Evolutionary conservation across 92 coral and sea anemone genomes (phyloP).

Genomic region (Zoanthus sansibaricus): DNA sequence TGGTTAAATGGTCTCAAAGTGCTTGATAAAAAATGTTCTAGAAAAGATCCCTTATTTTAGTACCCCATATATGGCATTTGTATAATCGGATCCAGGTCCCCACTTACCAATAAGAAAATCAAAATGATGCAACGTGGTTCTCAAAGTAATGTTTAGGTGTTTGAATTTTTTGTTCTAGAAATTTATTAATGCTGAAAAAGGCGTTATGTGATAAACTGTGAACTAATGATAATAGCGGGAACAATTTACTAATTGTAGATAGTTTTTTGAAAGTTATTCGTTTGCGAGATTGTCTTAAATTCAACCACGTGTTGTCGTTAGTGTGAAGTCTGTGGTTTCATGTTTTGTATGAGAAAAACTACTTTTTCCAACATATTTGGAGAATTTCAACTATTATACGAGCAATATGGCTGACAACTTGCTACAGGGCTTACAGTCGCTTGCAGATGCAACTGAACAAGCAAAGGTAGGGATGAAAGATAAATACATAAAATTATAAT

Average conservation of each 20-base stretch:
- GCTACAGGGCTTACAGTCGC: constrained; percentile 85
- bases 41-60: neutral
- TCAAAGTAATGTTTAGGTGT: constrained; percentile 27
- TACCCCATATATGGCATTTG: constrained; percentile 26
- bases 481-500: too few relatives aligned
- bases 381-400: constrained; percentile 28
- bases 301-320: constrained; percentile 17
- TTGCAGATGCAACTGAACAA: constrained; percentile 85
- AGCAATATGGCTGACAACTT: constrained; percentile 84
- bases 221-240: neutral
- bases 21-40: neutral
- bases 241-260: neutral
- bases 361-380: neutral
- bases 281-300: neutral
- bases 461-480: constrained; percentile 70
- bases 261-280: neutral
- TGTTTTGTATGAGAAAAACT: constrained; percentile 41
- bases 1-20: neutral
- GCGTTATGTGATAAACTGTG: neutral
- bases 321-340: neutral
- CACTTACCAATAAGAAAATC: neutral
- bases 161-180: neutral
- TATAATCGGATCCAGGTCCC: neutral
- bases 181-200: neutral
- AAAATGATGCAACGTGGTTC: constrained; percentile 70